Conservation (phyloP, 2,113 vertebrate species). For the Austrofundulus limnaeus region DNA sequence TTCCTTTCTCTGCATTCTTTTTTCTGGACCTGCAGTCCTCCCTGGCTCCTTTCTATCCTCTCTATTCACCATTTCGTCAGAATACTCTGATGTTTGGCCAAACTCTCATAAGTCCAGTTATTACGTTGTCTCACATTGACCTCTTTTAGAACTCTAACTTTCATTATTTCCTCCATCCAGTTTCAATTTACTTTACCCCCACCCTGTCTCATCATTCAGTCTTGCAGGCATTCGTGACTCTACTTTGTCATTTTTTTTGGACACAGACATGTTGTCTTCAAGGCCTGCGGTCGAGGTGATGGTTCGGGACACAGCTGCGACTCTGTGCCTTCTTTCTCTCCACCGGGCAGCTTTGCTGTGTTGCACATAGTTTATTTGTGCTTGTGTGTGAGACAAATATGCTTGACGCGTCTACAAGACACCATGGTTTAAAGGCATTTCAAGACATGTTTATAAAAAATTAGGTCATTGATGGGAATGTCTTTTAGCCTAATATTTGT, state of each 20-base stretch:
- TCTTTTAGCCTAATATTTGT: conserved; percentile 13
- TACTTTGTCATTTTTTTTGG: conserved; percentile 61
- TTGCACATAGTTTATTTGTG: conserved; percentile 51
- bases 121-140: too few species aligned
- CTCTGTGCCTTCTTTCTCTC: conserved; percentile 39
- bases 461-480: conserved; percentile 20
- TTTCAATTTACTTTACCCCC: conserved; percentile 35
- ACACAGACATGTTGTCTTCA: conserved; percentile 59
- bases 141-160: conserved; percentile 15
- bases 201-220: conserved; percentile 27
- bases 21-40: conserved; percentile 48
- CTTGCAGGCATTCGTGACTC: conserved; percentile 51
- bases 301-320: conserved; percentile 65
- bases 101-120: too few species aligned
- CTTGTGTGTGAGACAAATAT: conserved; percentile 33
- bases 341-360: conserved; percentile 50
- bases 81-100: too few species aligned
- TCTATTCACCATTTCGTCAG: conserved; percentile 57
- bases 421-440: conserved; percentile 37
- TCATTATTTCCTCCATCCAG: conserved; percentile 39
- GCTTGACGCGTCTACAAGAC: conserved; percentile 33
- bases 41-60: conserved; percentile 42
- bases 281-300: conserved; percentile 39
- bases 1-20: conserved; percentile 66
- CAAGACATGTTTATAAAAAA: background rate